Evolutionary conservation across 1,140 invertebrate genomes (phyloP).

Genomic region (Ganaspis sp.): DNA sequence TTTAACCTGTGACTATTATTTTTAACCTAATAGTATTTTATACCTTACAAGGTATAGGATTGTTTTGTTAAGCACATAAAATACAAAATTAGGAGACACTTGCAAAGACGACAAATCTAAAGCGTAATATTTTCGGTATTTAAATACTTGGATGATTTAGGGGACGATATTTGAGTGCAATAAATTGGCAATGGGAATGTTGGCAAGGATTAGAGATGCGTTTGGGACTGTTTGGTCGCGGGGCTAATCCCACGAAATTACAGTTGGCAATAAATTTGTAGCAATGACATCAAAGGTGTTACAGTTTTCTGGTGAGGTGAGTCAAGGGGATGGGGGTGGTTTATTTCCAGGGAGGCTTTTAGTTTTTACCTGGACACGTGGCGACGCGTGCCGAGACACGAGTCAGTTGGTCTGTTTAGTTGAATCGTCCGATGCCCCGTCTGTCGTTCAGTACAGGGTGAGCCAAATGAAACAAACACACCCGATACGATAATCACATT

Average conservation of each 20-base stretch:
- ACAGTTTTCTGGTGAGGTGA: conserved; percentile 35
- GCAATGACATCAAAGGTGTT: conserved; percentile 57
- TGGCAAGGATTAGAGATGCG: not conserved
- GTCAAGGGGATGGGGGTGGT: conserved; percentile 47
- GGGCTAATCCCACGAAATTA: conserved; percentile 51
- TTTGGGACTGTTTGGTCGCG: conserved; percentile 28
- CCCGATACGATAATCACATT: conserved; percentile 25
- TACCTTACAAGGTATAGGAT: too few relatives aligned
- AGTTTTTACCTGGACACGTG: conserved; percentile 68
- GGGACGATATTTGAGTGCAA: not conserved
- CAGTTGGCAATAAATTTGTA: conserved; percentile 45
- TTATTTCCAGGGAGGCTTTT: conserved; percentile 60
- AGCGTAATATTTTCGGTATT: too few relatives aligned
- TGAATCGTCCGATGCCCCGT: conserved; percentile 51
- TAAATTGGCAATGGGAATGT: not conserved
- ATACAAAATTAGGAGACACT: too few relatives aligned
- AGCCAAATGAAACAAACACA: conserved; percentile 52
- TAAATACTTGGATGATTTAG: not conserved
- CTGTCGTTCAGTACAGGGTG: conserved; percentile 52
- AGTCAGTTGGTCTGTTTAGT: conserved; percentile 61
- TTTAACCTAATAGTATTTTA: too few relatives aligned
- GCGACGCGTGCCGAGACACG: conserved; percentile 66
- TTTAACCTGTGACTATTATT: too few relatives aligned
- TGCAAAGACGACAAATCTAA: too few relatives aligned
- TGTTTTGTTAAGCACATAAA: too few relatives aligned